Conservation (phyloP, 2,113 vertebrate genomes). For the Mirza zaza region DNA sequence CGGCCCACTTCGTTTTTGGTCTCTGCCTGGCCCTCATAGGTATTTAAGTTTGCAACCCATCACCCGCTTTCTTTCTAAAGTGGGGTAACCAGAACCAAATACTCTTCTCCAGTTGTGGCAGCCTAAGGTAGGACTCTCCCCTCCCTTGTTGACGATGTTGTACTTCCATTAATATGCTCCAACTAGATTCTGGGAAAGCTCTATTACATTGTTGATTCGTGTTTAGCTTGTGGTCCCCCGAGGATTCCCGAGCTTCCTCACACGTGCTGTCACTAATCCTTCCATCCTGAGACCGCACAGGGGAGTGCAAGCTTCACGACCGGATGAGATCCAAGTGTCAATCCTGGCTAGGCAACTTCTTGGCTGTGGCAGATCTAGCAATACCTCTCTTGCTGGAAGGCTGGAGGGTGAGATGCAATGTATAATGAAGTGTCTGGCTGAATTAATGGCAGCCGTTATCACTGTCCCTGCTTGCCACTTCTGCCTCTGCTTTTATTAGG, state of each 20-base stretch:
- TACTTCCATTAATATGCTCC: background rate
- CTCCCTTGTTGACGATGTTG: background rate
- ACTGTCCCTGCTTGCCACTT: background rate
- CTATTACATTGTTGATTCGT: accelerated
- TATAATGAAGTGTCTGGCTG: accelerated
- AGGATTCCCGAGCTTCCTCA: background rate
- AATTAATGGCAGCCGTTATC: accelerated
- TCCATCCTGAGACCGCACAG: background rate
- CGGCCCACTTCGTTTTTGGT: too few relatives aligned
- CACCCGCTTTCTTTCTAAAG: background rate
- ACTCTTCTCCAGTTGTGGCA: background rate
- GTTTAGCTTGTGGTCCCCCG: background rate
- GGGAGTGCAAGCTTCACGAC: background rate
- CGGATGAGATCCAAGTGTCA: background rate
- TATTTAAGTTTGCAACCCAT: background rate
- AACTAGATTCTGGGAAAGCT: background rate
- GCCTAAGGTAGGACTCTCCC: background rate
- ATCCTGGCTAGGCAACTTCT: background rate
- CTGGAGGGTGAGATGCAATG: background rate
- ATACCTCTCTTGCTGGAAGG: background rate
- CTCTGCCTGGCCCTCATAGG: background rate
- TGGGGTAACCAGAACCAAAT: background rate
- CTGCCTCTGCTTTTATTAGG: background rate
- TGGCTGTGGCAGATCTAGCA: background rate
- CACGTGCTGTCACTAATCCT: background rate